Conservation (phyloP, 2,888 invertebrate species). For the Lepeophtheirus nordmannii region DNA sequence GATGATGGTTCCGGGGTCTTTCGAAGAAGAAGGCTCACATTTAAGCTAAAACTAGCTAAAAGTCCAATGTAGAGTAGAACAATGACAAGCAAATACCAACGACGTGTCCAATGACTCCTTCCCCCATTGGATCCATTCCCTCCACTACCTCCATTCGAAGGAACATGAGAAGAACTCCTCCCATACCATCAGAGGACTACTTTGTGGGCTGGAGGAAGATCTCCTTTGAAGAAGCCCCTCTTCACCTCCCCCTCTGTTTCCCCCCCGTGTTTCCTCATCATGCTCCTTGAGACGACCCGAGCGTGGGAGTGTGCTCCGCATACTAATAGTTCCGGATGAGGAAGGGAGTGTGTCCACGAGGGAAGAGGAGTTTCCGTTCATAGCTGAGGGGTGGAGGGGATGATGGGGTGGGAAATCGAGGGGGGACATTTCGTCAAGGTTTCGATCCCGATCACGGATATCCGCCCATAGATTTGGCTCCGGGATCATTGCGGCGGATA, state of each 20-base stretch:
- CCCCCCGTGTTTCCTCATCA: no score
- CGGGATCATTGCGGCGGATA: not conserved
- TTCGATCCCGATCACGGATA: slow-evolving; percentile 4
- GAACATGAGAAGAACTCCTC: not conserved
- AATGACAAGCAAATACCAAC: slow-evolving; percentile 17
- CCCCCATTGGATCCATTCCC: no score
- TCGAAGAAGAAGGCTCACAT: slow-evolving; percentile 17
- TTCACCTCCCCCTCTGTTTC: no score
- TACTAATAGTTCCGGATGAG: no score
- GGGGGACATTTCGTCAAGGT: slow-evolving; percentile 1
- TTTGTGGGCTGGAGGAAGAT: not conserved
- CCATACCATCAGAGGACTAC: not conserved
- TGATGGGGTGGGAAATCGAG: not conserved
- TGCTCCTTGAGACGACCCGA: no score
- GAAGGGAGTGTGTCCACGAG: no score
- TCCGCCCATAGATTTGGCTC: slow-evolving; percentile 11
- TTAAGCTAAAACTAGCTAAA: slow-evolving; percentile 19
- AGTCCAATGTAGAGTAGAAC: slow-evolving; percentile 19
- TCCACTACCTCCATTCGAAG: not conserved
- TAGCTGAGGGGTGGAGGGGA: not conserved
- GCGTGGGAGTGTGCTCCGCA: no score
- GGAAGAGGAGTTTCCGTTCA: not conserved
- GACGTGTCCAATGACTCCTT: slow-evolving; percentile 2
- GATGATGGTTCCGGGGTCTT: not conserved
- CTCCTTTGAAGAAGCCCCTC: no score